Conservation (phyloP, 2,888 invertebrate species). For the Dicycla oo region DNA sequence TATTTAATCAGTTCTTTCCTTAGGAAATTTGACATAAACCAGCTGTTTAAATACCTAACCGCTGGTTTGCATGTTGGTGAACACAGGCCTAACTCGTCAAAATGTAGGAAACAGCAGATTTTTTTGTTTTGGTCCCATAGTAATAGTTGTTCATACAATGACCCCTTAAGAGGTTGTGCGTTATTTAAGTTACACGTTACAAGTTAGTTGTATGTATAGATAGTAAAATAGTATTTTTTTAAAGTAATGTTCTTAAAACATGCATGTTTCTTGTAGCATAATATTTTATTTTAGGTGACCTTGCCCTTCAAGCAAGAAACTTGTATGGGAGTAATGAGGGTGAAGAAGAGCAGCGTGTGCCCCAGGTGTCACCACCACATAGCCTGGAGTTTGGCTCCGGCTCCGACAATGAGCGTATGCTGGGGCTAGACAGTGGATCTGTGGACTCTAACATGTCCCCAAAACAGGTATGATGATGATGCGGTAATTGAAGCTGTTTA, state of each 20-base stretch:
- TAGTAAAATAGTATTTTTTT: background rate
- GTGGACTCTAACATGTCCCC: constrained; percentile 95
- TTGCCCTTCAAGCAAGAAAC: constrained; percentile 86
- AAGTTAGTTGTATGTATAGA: no score
- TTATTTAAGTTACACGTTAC: no score
- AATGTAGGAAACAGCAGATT: no score
- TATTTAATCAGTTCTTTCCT: no score
- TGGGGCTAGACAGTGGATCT: constrained; percentile 95
- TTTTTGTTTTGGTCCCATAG: no score
- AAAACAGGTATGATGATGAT: constrained; percentile 92
- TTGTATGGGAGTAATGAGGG: constrained; percentile 87
- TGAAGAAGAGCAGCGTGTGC: constrained; percentile 95
- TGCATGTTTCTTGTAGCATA: background rate
- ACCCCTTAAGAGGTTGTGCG: no score
- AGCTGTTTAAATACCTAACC: no score
- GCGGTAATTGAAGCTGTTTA: background rate
- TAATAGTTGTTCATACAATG: no score
- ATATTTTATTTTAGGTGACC: constrained; percentile 77
- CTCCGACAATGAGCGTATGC: constrained; percentile 95
- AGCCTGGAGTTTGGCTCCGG: constrained; percentile 93
- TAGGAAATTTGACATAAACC: no score
- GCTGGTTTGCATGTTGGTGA: no score
- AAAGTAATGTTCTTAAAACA: background rate
- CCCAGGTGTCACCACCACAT: constrained; percentile 94
- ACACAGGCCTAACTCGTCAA: no score